Evolutionary conservation across 2,113 vertebrate genomes (phyloP), one percentile per base, ranked within the genome.

Genomic region (Vicugna pacos): DNA sequence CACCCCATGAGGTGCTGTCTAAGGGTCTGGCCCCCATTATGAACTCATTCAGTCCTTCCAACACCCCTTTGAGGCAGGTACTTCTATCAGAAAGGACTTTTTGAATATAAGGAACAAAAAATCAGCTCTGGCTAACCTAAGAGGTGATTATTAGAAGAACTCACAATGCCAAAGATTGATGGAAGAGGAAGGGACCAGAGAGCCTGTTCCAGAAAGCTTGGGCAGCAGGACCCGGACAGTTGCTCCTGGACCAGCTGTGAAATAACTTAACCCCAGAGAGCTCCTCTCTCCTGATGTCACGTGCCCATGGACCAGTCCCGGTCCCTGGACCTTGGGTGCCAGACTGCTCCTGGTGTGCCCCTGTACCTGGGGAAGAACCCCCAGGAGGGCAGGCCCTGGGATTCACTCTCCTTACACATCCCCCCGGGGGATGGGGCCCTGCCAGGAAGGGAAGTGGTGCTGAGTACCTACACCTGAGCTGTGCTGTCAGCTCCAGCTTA

Each of bases 71-170:
- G 73, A 83, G 28, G 54, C 38, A 91, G 70, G 64, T 16, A 17
- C 32, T 83, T 83, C 6, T n/a, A 58, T 64, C 46, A 90, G 82
- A 58, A 93, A 72, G 79, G 24, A 81, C 22, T 73, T 90, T 85
- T 85, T 54, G 46, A 96, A 60, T 46, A 64, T 10, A 48, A 62
- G 56, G 28, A 38, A 87, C 15, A 38, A 35, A 79, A 80, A 54
- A 1, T 54, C 60, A 64, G 56, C 69, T 70, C n/a, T 16, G 4
- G 50, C 28, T 83, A 70, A 93, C 4, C 16, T 67, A 11, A 89
- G 28, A 76, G 42, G 4, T 28, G 7, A 38, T 72, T 48, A 46
- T 65, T 72, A 48, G 46, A 77, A 92, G 72, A 69, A 8, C 64
- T 92, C 56, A 89, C 42, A 69, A 32, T 13, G n/a, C 65, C 17